phyloP scores from a whole-genome alignment of 2,888 invertebrate genomes.

The Lutraria lutraria region DNA sequence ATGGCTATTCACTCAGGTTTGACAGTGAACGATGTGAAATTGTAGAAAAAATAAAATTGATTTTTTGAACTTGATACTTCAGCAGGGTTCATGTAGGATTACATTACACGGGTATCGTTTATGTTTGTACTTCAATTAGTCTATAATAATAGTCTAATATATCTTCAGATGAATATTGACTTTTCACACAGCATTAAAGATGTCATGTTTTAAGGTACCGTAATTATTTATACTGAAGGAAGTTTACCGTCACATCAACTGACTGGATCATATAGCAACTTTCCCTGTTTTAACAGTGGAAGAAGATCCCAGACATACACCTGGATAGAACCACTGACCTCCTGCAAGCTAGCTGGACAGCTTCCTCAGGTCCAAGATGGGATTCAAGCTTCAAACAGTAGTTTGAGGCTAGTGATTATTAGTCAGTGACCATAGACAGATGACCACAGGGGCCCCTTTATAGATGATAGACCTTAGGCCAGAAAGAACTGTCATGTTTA shows the following conservation, averaged over 20 bases:
- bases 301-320: too few relatives aligned
- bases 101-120: neutral
- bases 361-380: too few relatives aligned
- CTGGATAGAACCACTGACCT: too few relatives aligned
- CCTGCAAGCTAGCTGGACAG: too few relatives aligned
- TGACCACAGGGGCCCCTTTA: too few relatives aligned
- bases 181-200: neutral
- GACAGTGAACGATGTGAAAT: too few relatives aligned
- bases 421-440: too few relatives aligned
- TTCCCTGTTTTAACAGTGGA: neutral
- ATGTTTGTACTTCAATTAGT: conserved; percentile 6
- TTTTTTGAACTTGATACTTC: conserved; percentile 18
- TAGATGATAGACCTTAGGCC: too few relatives aligned
- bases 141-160: neutral
- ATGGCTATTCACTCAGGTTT: too few relatives aligned
- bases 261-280: neutral
- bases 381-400: too few relatives aligned
- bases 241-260: neutral
- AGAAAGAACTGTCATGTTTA: too few relatives aligned
- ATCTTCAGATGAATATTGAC: neutral
- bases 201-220: neutral
- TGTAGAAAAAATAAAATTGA: neutral
- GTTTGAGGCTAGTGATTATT: too few relatives aligned
- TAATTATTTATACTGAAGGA: neutral
- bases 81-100: neutral